Evolutionary conservation across 2,888 invertebrate genomes (phyloP).

Genomic region (Trisateles emortualis): DNA sequence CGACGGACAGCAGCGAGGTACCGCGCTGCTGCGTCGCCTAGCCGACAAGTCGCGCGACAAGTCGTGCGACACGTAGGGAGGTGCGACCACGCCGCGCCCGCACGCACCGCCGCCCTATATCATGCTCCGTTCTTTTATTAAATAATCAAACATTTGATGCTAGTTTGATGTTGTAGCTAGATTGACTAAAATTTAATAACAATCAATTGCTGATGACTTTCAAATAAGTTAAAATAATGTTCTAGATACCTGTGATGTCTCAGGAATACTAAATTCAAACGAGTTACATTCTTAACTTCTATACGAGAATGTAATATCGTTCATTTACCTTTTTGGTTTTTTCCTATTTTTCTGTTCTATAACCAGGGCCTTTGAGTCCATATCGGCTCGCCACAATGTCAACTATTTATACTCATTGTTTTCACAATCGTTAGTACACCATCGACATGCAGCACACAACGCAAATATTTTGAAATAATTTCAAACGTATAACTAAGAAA

Average conservation of each 20-base stretch:
- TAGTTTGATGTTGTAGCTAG: constrained; percentile 1
- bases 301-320: too few relatives aligned
- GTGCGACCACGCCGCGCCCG: constrained; percentile 42
- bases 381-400: too few relatives aligned
- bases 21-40: constrained; percentile 75
- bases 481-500: too few relatives aligned
- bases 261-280: too few relatives aligned
- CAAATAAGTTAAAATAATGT: neutral
- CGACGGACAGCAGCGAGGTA: constrained; percentile 85
- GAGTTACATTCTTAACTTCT: neutral
- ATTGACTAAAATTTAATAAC: neutral
- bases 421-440: too few relatives aligned
- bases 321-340: too few relatives aligned
- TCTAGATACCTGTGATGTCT: too few relatives aligned
- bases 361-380: too few relatives aligned
- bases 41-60: constrained; percentile 23
- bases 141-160: constrained; percentile 7
- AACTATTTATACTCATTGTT: too few relatives aligned
- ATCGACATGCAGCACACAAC: too few relatives aligned
- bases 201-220: neutral
- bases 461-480: too few relatives aligned
- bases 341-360: too few relatives aligned
- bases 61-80: constrained; percentile 41
- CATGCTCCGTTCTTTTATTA: constrained; percentile 8
- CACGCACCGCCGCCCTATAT: constrained; percentile 29